phyloP scores from a whole-genome alignment of 2,113 vertebrate genomes.

The Narcine bancroftii region DNA sequence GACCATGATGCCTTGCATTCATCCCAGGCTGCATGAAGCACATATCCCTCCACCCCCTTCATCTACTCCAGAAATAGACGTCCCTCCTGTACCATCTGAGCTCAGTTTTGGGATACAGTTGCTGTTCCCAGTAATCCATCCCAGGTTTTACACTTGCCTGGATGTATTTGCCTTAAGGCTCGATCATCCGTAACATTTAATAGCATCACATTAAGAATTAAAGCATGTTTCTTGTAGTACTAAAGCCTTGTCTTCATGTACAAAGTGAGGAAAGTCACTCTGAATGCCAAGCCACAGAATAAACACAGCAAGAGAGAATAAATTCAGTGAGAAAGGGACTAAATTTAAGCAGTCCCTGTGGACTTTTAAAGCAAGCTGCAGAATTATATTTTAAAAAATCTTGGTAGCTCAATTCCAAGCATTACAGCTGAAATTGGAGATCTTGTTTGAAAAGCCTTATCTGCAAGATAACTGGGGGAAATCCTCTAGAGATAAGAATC shows the following conservation, averaged over 20 bases:
- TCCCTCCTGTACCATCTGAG: no score
- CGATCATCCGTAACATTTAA: conserved; percentile 6
- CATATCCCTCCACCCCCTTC: no score
- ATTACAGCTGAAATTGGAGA: conserved; percentile 9
- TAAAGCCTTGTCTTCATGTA: background rate
- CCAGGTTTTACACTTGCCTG: conserved; percentile 17
- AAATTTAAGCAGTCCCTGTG: background rate
- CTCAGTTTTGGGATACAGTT: background rate
- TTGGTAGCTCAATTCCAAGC: background rate
- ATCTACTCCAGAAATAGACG: no score
- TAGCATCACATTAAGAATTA: conserved; percentile 17
- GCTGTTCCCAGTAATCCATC: background rate
- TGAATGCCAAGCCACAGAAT: background rate
- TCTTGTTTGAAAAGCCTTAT: background rate
- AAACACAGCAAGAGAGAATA: background rate
- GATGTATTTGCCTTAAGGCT: background rate
- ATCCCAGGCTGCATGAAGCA: no score
- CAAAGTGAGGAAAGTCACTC: background rate
- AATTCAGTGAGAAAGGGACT: background rate
- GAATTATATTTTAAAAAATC: background rate
- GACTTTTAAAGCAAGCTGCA: background rate
- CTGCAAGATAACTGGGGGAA: conserved; percentile 18
- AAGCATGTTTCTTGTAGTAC: conserved; percentile 24
- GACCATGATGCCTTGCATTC: no score
- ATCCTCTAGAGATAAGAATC: background rate